Percentiles rank a stretch among this genome's conserved stretches.
These are phyloP conservation scores for Ptychoptera albimana DNA, from an alignment of 2,888 invertebrate species.

Conservation along the genomic window DNA sequence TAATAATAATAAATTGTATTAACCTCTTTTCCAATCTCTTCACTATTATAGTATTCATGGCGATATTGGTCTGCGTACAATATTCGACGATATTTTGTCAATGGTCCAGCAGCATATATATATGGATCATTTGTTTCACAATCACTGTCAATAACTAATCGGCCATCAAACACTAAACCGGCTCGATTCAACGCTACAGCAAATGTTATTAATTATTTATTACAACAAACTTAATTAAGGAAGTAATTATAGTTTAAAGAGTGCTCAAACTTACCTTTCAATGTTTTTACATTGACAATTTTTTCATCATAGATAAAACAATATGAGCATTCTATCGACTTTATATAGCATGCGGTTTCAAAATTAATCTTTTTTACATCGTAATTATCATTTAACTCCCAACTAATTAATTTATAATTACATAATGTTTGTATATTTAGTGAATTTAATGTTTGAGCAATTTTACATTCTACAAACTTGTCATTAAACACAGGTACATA, in stretches of 20 bases:
- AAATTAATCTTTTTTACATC: constrained; percentile 17
- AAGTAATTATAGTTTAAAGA: too few relatives aligned
- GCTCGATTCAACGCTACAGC: constrained; percentile 37
- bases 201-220: not conserved
- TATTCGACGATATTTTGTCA: constrained; percentile 44
- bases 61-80: constrained; percentile 35
- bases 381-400: constrained; percentile 15
- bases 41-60: constrained; percentile 40
- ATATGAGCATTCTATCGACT: constrained; percentile 18
- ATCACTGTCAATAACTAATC: constrained; percentile 41
- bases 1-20: too few relatives aligned
- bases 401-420: constrained; percentile 20
- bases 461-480: constrained; percentile 3
- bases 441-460: constrained; percentile 14
- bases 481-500: constrained; percentile 15
- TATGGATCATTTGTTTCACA: constrained; percentile 47
- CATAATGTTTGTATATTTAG: constrained; percentile 17
- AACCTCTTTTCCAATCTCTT: constrained; percentile 40
- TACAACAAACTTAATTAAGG: constrained; percentile 4
- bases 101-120: constrained; percentile 48
- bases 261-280: too few relatives aligned
- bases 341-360: constrained; percentile 14
- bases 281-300: constrained; percentile 17
- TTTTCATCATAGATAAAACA: constrained; percentile 21
- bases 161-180: constrained; percentile 44